Conservation (phyloP, 2,113 vertebrate genomes). For the Scomber japonicus region DNA sequence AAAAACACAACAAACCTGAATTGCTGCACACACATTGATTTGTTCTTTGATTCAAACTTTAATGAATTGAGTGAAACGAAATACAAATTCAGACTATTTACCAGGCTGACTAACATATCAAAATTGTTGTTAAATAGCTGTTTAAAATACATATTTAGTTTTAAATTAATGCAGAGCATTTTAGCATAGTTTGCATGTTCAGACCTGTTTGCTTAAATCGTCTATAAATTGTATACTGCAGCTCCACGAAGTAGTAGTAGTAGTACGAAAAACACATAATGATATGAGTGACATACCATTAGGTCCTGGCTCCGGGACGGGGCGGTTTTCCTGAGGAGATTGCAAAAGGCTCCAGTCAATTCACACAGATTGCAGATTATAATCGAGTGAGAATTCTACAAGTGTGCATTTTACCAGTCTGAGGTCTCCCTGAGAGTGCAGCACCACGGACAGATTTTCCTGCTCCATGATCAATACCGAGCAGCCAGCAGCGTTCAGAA, state of each 20-base stretch:
- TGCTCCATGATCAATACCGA: constrained; percentile 75
- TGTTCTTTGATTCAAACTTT: neutral
- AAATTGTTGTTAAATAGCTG: neutral
- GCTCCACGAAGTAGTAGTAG: neutral
- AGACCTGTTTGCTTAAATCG: neutral
- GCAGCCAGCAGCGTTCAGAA: fast-evolving
- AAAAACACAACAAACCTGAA: neutral
- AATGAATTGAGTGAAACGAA: neutral
- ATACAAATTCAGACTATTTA: too few species aligned
- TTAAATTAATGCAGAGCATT: too few species aligned
- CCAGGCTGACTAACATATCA: neutral
- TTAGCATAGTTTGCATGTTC: too few species aligned
- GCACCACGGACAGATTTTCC: constrained; percentile 82
- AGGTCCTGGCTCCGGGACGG: constrained; percentile 83
- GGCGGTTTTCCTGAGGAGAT: constrained; percentile 79
- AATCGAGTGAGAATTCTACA: neutral
- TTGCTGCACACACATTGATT: too few species aligned
- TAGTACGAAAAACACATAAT: neutral
- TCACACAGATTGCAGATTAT: neutral
- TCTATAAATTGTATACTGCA: neutral
- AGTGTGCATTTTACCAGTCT: constrained; percentile 75
- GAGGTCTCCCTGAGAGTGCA: constrained; percentile 81
- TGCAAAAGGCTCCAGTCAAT: neutral
- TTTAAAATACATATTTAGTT: neutral
- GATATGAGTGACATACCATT: constrained; percentile 68